Evolutionary conservation across 1,140 invertebrate genomes (phyloP).

Genomic region (Lordiphosa collinella): DNA sequence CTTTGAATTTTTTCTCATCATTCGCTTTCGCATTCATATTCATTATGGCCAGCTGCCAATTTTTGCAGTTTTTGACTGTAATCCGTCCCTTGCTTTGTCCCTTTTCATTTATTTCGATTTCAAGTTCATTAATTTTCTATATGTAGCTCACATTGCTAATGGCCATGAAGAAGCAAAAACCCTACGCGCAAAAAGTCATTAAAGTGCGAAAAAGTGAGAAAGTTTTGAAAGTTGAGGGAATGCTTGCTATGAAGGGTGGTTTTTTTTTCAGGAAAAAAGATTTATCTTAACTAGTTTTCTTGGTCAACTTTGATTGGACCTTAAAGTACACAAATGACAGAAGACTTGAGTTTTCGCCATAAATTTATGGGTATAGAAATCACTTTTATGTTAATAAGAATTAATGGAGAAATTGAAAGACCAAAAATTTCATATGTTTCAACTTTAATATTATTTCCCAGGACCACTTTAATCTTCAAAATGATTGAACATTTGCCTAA

Average conservation of each 20-base stretch:
- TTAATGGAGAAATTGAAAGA: too few species aligned
- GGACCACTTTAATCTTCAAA: too few species aligned
- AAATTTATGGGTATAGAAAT: too few species aligned
- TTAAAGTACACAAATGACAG: too few species aligned
- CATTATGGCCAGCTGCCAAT: constrained; percentile 32
- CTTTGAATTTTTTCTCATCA: too few species aligned
- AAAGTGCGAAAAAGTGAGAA: neutral
- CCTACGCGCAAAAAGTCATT: constrained; percentile 4
- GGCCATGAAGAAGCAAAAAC: neutral
- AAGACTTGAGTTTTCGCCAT: too few species aligned
- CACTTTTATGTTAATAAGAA: too few species aligned
- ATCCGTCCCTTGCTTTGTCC: neutral
- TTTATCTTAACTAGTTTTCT: constrained; percentile 13
- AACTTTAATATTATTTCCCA: too few species aligned
- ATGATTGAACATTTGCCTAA: too few species aligned
- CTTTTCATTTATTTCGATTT: neutral
- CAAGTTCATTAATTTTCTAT: constrained; percentile 15
- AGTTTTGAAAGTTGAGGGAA: constrained; percentile 4
- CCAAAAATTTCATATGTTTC: too few species aligned
- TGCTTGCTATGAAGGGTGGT: neutral
- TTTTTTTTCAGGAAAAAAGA: neutral
- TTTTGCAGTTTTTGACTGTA: constrained; percentile 10
- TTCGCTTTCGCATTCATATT: constrained; percentile 23
- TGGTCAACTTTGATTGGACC: constrained; percentile 4
- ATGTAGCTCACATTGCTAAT: neutral